phyloP scores from a whole-genome alignment of 2,113 vertebrate species.

The Chaetodon trifascialis region DNA sequence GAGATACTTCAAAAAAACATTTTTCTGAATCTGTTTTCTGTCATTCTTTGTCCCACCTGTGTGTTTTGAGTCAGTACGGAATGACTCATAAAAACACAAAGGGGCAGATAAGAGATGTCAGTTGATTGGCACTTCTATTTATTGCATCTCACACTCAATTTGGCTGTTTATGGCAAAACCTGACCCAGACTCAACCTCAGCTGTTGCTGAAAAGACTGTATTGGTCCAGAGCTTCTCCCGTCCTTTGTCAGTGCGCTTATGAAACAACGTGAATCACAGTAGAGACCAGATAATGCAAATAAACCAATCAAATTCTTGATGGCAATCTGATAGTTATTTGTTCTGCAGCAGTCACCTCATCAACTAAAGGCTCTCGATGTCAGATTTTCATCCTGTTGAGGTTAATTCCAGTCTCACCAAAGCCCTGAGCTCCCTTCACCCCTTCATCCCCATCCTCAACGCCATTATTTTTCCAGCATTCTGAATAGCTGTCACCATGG shows the following conservation, averaged over 20 bases:
- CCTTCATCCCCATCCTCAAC: conserved; percentile 40
- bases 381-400: conserved; percentile 40
- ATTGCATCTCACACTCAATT: background rate
- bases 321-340: background rate
- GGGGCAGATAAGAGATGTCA: background rate
- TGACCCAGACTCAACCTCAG: background rate
- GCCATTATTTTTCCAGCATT: conserved; percentile 66
- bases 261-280: background rate
- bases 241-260: background rate
- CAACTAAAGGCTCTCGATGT: conserved; percentile 13
- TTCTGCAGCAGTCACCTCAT: background rate
- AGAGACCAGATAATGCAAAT: background rate
- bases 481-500: conserved; percentile 82
- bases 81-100: conserved; percentile 19
- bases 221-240: background rate
- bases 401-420: conserved; percentile 26
- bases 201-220: background rate
- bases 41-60: background rate
- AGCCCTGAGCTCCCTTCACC: conserved; percentile 1
- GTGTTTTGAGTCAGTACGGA: background rate
- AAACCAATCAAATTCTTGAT: background rate
- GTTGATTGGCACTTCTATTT: background rate
- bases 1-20: background rate
- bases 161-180: background rate
- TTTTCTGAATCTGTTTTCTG: background rate